Percentiles rank a stretch among this genome's conserved stretches.
Evolutionary conservation across 2,888 invertebrate species (phyloP).

Genomic region (Caenorhabditis sp.): DNA sequence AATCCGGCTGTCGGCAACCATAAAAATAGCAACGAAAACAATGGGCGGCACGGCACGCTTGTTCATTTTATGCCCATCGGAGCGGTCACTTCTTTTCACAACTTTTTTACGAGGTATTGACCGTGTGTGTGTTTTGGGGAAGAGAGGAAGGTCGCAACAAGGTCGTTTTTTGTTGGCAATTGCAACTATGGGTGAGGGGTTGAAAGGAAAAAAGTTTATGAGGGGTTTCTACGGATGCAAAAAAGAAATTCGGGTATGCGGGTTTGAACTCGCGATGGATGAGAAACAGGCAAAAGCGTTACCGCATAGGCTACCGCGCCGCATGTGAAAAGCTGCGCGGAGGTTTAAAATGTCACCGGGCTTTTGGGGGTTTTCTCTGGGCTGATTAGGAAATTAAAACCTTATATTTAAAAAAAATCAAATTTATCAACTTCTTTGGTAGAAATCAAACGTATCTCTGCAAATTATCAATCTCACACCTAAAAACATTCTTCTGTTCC

Average conservation of each 20-base stretch:
- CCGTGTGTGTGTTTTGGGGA: neutral
- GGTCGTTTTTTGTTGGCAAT: conserved; percentile 19
- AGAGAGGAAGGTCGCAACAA: conserved; percentile 32
- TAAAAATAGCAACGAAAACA: conserved; percentile 46
- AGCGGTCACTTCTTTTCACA: conserved; percentile 34
- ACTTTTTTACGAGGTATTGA: conserved; percentile 57
- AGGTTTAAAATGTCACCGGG: neutral
- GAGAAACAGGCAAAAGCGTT: no score
- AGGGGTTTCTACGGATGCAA: no score
- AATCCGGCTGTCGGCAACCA: conserved; percentile 37
- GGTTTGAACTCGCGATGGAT: no score
- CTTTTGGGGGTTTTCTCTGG: neutral
- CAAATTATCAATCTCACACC: neutral
- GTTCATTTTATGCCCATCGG: conserved; percentile 4
- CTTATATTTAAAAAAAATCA: no score
- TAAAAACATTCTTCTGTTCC: neutral
- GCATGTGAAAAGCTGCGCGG: no score
- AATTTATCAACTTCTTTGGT: no score
- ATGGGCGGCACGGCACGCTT: conserved; percentile 46
- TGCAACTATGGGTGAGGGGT: neutral
- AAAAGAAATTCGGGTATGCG: neutral
- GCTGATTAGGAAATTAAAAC: neutral
- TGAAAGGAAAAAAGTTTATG: neutral
- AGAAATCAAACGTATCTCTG: neutral
- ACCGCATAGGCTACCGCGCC: no score